phyloP scores from a whole-genome alignment of 2,797 vertebrate genomes.

The Tiaroga cobitis region DNA sequence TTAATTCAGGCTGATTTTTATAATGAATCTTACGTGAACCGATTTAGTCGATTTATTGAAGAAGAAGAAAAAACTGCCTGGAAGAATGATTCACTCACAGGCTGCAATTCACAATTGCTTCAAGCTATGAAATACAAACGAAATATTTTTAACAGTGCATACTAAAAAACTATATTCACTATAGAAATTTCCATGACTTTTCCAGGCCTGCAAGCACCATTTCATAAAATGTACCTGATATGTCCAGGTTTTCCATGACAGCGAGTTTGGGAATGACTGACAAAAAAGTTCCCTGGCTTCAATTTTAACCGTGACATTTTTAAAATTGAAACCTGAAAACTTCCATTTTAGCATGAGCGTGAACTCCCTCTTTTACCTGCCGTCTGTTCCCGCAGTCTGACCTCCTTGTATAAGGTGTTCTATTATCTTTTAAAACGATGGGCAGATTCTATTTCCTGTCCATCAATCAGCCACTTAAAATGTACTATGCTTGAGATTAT shows the following conservation, averaged over 20 bases:
- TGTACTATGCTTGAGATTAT: conserved; percentile 66
- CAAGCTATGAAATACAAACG: not conserved
- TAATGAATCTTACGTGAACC: not conserved
- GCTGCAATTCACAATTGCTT: not conserved
- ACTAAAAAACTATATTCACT: not conserved
- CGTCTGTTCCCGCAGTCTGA: conserved; percentile 51
- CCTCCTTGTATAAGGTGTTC: conserved; percentile 56
- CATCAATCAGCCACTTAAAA: conserved; percentile 69
- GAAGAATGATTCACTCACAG: not conserved
- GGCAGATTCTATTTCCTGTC: conserved; percentile 67
- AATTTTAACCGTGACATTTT: conserved; percentile 22
- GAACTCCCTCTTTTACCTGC: conserved; percentile 19
- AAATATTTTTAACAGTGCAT: not conserved
- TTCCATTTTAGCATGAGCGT: not conserved
- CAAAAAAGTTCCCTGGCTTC: conserved; percentile 3
- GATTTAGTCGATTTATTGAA: not conserved
- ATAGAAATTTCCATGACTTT: not conserved
- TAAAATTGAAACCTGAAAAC: conserved; percentile 36
- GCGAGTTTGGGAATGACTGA: not conserved
- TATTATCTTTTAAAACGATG: conserved; percentile 66
- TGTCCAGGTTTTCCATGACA: not conserved
- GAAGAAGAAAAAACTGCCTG: not conserved
- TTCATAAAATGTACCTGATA: not conserved
- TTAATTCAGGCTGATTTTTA: not conserved
- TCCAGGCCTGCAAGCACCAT: not conserved